phyloP scores from a whole-genome alignment of 2,888 invertebrate genomes.

The Melieria omissa region DNA sequence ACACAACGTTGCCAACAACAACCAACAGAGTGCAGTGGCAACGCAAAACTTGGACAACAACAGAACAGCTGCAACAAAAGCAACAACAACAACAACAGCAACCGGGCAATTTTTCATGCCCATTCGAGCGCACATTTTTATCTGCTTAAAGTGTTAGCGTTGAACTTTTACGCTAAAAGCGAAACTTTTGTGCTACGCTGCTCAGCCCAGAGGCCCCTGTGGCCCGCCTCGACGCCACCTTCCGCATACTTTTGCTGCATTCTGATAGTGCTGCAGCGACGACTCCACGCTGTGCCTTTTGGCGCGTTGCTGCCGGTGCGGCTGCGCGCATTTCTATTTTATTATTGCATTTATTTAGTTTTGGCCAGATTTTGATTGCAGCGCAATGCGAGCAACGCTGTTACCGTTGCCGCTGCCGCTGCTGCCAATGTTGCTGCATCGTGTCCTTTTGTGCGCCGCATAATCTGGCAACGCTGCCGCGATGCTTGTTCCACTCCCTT shows the following conservation, averaged over 20 bases:
- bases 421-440: too few species aligned
- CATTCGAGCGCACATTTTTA: conserved; percentile 38
- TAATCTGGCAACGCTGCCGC: background rate
- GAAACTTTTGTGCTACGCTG: conserved; percentile 28
- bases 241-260: too few species aligned
- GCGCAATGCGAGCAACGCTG: background rate
- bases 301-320: conserved; percentile 10
- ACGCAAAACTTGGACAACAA: too few species aligned
- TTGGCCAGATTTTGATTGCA: conserved; percentile 26
- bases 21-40: too few species aligned
- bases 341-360: conserved; percentile 28
- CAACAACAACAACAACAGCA: background rate
- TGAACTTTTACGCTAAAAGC: conserved; percentile 23
- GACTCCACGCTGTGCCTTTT: background rate
- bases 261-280: too few species aligned
- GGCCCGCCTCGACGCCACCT: too few species aligned
- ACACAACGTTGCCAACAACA: too few species aligned
- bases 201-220: too few species aligned
- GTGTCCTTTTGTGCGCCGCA: background rate
- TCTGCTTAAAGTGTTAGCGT: conserved; percentile 42
- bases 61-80: background rate
- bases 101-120: conserved; percentile 33
- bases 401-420: too few species aligned
- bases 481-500: conserved; percentile 1
- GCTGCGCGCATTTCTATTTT: conserved; percentile 17